These are phyloP conservation scores for Neopipo cinnamomea DNA, from an alignment of 2,113 vertebrate genomes.

Conservation along the genomic window DNA sequence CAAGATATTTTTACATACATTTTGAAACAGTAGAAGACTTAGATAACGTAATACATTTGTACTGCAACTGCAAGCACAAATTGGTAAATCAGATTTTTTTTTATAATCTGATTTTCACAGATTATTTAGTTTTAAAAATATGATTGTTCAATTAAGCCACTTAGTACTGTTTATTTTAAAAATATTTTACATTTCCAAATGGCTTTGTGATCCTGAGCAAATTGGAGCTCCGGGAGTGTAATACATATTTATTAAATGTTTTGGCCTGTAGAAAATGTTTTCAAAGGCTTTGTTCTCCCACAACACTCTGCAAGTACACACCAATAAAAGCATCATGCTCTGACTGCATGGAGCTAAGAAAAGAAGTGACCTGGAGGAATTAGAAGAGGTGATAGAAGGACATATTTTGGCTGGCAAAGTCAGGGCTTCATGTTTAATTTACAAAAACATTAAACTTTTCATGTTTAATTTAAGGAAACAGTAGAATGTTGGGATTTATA, in stretches of 20 bases:
- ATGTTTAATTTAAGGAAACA: slow-evolving; percentile 78
- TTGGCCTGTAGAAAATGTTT: not conserved
- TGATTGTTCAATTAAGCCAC: not conserved
- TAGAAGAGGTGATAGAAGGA: slow-evolving; percentile 59
- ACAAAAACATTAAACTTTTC: slow-evolving; percentile 71
- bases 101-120: not conserved
- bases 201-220: not conserved
- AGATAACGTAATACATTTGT: not conserved
- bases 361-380: slow-evolving; percentile 61
- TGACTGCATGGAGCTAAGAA: not conserved
- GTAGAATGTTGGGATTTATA: slow-evolving; percentile 69
- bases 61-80: not conserved
- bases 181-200: not conserved
- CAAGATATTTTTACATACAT: not conserved
- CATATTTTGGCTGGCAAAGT: slow-evolving; percentile 64
- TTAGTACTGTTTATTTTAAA: not conserved
- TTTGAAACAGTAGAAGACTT: not conserved
- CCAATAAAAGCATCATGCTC: not conserved
- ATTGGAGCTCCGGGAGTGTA: not conserved
- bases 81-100: not conserved
- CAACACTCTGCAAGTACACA: not conserved
- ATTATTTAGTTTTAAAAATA: not conserved
- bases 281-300: not conserved
- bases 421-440: slow-evolving; percentile 77
- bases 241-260: not conserved